These are phyloP conservation scores for Leptothorax acervorum DNA, from an alignment of 2,888 invertebrate genomes.

Conservation along the genomic window DNA sequence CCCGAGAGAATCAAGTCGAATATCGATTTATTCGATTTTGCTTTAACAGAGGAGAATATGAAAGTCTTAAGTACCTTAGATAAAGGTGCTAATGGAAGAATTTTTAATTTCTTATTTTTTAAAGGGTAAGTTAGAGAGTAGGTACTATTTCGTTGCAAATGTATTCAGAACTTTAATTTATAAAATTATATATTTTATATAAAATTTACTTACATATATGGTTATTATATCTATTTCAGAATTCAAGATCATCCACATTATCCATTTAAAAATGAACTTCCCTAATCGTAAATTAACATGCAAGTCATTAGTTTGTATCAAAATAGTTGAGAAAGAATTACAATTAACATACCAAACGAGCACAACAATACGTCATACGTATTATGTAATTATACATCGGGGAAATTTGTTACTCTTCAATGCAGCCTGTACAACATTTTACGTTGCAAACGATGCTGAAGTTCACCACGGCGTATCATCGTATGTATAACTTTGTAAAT, in stretches of 20 bases:
- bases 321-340: slow-evolving; percentile 43
- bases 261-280: slow-evolving; percentile 86
- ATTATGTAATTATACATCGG: slow-evolving; percentile 51
- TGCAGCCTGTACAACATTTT: slow-evolving; percentile 97
- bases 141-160: not conserved
- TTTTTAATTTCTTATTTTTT: slow-evolving; percentile 89
- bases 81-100: slow-evolving; percentile 88
- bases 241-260: slow-evolving; percentile 91
- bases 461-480: slow-evolving; percentile 97
- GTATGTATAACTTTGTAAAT: slow-evolving; percentile 96
- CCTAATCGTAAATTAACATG: slow-evolving; percentile 43
- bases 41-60: slow-evolving; percentile 87
- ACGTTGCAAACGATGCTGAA: slow-evolving; percentile 98
- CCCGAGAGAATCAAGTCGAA: slow-evolving; percentile 90
- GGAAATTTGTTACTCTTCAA: slow-evolving; percentile 64
- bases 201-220: slow-evolving; percentile 10
- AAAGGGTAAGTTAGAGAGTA: slow-evolving; percentile 80
- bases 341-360: slow-evolving; percentile 13
- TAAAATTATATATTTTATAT: slow-evolving; percentile 29
- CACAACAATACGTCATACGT: slow-evolving; percentile 16
- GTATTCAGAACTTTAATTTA: not conserved
- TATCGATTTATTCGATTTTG: slow-evolving; percentile 89
- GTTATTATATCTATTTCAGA: slow-evolving; percentile 79
- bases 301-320: slow-evolving; percentile 54
- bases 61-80: slow-evolving; percentile 87